Evolutionary conservation across 1,140 invertebrate genomes (phyloP).

Genomic region (Drosophila baimaii): DNA sequence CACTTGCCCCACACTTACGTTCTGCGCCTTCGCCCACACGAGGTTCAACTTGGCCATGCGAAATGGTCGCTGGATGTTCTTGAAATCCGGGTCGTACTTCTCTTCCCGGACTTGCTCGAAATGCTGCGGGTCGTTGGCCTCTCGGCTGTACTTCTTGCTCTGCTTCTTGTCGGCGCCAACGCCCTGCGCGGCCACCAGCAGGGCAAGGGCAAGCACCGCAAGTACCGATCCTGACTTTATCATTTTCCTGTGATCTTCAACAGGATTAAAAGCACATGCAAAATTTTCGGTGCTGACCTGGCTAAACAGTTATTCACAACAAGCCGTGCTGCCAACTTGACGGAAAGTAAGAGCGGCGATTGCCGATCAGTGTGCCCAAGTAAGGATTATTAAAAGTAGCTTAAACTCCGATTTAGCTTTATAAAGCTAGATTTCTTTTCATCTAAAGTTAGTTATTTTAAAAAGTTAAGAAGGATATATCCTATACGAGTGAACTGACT

Average conservation of each 20-base stretch:
- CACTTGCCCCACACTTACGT: conserved; percentile 85
- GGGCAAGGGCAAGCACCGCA: conserved; percentile 16
- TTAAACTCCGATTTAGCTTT: not conserved
- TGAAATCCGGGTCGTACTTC: conserved; percentile 75
- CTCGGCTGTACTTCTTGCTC: conserved; percentile 75
- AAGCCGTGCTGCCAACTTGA: conserved; percentile 5
- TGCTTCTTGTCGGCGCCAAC: conserved; percentile 65
- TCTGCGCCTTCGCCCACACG: conserved; percentile 92
- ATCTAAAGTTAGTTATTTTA: no score
- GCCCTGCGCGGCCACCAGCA: conserved; percentile 30
- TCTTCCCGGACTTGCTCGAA: conserved; percentile 58
- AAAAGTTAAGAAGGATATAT: not conserved
- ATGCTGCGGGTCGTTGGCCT: conserved; percentile 69
- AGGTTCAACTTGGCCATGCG: conserved; percentile 94
- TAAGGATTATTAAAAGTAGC: not conserved
- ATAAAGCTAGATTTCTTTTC: not conserved
- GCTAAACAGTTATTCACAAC: conserved; percentile 48
- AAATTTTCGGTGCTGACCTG: conserved; percentile 47
- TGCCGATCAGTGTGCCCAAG: conserved; percentile 10
- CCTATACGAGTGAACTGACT: no score
- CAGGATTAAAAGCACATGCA: conserved; percentile 21
- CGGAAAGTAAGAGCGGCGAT: not conserved
- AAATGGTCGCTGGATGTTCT: conserved; percentile 90
- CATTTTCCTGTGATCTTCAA: conserved; percentile 9
- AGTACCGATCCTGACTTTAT: not conserved